Evolutionary conservation across 2,113 vertebrate genomes (phyloP).

Genomic region (Syngnathoides biaculeatus): DNA sequence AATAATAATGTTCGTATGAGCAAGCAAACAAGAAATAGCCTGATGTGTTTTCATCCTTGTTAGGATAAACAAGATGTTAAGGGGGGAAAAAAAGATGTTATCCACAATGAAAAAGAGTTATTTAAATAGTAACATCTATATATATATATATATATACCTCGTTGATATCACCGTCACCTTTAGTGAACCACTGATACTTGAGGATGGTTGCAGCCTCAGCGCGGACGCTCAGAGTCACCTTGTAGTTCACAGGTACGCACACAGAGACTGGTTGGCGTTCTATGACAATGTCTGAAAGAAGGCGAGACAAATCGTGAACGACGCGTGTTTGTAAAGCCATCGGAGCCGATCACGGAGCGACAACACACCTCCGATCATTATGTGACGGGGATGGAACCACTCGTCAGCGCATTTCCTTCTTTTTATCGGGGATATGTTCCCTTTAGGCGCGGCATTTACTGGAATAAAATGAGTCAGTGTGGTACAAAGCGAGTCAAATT

Average conservation of each 20-base stretch:
- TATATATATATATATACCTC: constrained; percentile 59
- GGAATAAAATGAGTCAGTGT: constrained; percentile 1
- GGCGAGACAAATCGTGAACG: background rate
- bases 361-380: constrained; percentile 62
- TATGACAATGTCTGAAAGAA: constrained; percentile 73
- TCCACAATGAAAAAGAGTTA: too few species aligned
- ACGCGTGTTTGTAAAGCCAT: background rate
- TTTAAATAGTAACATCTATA: too few species aligned
- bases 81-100: too few species aligned
- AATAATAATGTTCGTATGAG: too few species aligned
- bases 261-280: constrained; percentile 73
- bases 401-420: constrained; percentile 47
- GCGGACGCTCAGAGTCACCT: constrained; percentile 70
- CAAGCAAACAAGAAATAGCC: too few species aligned
- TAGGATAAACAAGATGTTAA: too few species aligned
- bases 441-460: constrained; percentile 7
- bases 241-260: constrained; percentile 75
- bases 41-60: too few species aligned
- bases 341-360: background rate
- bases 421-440: constrained; percentile 3
- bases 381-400: constrained; percentile 29
- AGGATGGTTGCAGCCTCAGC: constrained; percentile 67
- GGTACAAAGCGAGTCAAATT: background rate
- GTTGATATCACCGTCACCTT: constrained; percentile 20
- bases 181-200: constrained; percentile 83